Conservation (phyloP, 1,140 invertebrate genomes). For the Pachyrhynchus sulphureomaculatus region DNA sequence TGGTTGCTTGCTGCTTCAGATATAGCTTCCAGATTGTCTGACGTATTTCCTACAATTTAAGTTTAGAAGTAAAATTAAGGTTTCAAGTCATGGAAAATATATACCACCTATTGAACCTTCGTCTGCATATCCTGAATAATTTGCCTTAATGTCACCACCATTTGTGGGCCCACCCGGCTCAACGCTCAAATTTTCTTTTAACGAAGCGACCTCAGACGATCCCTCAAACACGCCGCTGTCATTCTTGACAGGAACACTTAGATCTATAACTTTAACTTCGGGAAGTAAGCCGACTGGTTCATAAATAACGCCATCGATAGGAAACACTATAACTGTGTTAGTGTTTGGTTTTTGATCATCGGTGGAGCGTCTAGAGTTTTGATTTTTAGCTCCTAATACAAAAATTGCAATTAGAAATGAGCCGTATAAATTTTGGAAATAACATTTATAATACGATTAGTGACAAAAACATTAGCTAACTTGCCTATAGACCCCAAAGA, state of each 20-base stretch:
- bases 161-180: neutral
- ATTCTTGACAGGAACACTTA: slow-evolving; percentile 31
- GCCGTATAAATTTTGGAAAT: neutral
- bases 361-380: neutral
- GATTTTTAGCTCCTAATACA: neutral
- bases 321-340: slow-evolving; percentile 64
- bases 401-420: neutral
- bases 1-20: slow-evolving; percentile 94
- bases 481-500: slow-evolving; percentile 31
- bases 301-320: slow-evolving; percentile 57
- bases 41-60: slow-evolving; percentile 69
- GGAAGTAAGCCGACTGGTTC: slow-evolving; percentile 70
- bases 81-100: too few species aligned
- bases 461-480: too few species aligned
- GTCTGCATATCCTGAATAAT: slow-evolving; percentile 77
- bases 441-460: too few species aligned
- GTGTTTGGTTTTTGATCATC: neutral
- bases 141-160: slow-evolving; percentile 23
- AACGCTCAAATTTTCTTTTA: slow-evolving; percentile 5
- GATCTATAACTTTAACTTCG: slow-evolving; percentile 66
- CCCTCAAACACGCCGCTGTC: slow-evolving; percentile 19
- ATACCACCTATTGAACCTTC: slow-evolving; percentile 71
- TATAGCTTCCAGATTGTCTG: slow-evolving; percentile 91
- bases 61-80: neutral
- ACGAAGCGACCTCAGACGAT: slow-evolving; percentile 6